Percentiles rank a stretch among this genome's conserved stretches.
These are phyloP conservation scores for Pomatorhinus ruficollis DNA, from an alignment of 2,113 vertebrate genomes.

Conservation along the genomic window DNA sequence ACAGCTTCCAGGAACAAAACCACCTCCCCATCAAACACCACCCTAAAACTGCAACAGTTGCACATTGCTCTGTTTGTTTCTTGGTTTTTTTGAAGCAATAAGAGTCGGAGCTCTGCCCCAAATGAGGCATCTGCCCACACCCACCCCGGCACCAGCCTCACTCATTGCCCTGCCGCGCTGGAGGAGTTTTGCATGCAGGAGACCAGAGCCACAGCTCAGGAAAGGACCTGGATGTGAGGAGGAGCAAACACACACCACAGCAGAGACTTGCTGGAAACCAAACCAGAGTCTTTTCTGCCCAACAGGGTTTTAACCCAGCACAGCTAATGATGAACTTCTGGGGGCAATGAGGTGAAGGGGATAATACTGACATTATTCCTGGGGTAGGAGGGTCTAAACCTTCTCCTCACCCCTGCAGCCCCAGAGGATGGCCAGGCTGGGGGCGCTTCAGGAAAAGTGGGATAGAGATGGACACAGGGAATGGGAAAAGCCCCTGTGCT, in stretches of 20 bases:
- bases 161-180: fast-evolving
- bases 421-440: not conserved
- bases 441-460: not conserved
- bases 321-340: not conserved
- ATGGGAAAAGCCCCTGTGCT: not conserved
- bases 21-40: not conserved
- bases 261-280: fast-evolving
- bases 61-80: fast-evolving
- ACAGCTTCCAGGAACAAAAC: not conserved
- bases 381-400: not conserved
- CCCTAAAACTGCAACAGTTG: not conserved
- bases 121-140: fast-evolving
- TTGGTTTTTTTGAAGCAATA: not conserved
- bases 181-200: fast-evolving
- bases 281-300: fast-evolving
- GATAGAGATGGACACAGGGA: not conserved
- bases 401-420: not conserved
- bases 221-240: fast-evolving
- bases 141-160: not conserved
- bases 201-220: not conserved
- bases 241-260: fast-evolving
- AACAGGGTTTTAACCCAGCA: not conserved
- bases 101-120: not conserved
- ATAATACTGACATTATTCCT: not conserved
- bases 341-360: not conserved